Base-by-base conservation (phyloP, 2,888 invertebrate species). In the Drosophila atripex region DNA sequence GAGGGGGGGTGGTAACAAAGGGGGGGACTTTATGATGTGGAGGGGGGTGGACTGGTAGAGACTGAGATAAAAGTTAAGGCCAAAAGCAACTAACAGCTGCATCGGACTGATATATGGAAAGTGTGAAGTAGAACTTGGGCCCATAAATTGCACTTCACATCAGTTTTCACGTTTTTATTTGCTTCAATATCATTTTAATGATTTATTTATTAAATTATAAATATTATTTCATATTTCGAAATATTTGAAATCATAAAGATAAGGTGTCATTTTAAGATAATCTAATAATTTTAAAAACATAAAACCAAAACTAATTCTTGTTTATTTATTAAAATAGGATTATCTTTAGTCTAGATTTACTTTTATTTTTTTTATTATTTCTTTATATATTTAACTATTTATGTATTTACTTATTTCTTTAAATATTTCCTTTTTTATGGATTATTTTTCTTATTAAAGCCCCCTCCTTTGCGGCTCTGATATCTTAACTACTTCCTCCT, bases 11-110 rank as follows among this genome's bases (percentile, higher is more conserved):
- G 14, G 38, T 14, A 18, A 14, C 30, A 30, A 7, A 38, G 38
- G 12, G 52, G 28, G 11, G 16, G 23, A 6, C 39, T 25, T 25
- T 7, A 25, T 30, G 12, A 12, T 21, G 18, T 1, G 30, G 32
- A 9, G 23, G 16, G 25, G n/a, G 12, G 25, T 16, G 25, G 28
- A 1, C 1, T 25, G 25, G 25, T n/a, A 25, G 21, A 28, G 7
- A 28, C 16, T 12, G 16, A 46, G 64, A 58, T 45, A 74, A 83
- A 79, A 71, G 76, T 76, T 77, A 70, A 77, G 41, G 58, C 51
- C 61, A 47, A 35, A 14, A n/a, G 51, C 49, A 46, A 47, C 79
- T 65, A 77, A 77, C 68, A 75, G 61, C 60, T 72, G 75, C 66
- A 63, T 46, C 50, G 30, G 11, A 25, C 47, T 54, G 38, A 35